These are phyloP conservation scores for Plutomurus gul DNA, from an alignment of 1,140 invertebrate species.

Conservation along the genomic window DNA sequence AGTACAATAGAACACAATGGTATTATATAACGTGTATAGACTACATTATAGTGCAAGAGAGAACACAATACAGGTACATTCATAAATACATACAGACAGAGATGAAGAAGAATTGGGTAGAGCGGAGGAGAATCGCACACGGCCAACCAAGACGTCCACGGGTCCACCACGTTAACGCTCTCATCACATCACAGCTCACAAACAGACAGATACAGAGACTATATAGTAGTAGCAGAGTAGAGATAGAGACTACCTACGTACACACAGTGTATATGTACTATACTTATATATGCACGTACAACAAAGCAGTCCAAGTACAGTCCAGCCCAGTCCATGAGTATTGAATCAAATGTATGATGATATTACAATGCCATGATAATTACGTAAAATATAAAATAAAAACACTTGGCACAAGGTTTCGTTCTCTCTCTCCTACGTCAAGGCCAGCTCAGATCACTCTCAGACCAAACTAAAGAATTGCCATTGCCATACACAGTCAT, in stretches of 20 bases:
- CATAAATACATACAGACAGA: no score
- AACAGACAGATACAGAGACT: neutral
- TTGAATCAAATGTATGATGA: neutral
- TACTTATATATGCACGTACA: neutral
- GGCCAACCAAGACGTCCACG: no score
- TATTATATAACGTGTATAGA: no score
- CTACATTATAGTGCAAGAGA: no score
- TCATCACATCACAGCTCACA: no score
- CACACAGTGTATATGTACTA: no score
- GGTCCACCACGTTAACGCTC: no score
- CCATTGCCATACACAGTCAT: neutral
- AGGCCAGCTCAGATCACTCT: no score
- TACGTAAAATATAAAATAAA: constrained; percentile 14
- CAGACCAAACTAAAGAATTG: neutral
- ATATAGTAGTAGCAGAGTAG: neutral
- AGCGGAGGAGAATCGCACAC: no score
- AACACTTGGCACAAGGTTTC: constrained; percentile 20
- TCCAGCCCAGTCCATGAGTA: neutral
- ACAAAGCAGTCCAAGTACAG: constrained; percentile 6
- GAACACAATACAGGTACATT: no score
- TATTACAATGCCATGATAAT: constrained; percentile 11
- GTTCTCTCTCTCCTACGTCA: neutral
- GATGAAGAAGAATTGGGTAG: no score
- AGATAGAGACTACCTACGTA: neutral
- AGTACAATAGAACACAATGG: no score